Base-by-base conservation (phyloP, 2,888 invertebrate genomes). In the Agapostemon virescens region DNA sequence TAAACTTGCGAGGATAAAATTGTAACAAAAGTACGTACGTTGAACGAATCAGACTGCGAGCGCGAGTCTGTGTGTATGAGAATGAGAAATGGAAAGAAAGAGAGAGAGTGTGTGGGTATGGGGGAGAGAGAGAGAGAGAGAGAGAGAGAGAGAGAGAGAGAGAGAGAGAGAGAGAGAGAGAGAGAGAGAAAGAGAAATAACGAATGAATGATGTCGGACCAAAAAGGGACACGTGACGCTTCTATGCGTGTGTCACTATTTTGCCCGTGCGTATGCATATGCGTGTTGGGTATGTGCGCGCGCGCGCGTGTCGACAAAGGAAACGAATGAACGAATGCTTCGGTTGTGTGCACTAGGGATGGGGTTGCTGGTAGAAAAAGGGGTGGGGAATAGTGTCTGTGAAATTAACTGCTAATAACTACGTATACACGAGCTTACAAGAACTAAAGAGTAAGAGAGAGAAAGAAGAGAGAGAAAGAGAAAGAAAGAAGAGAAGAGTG, bases 301-400 rank as follows among this genome's bases (percentile, higher is more conserved):
- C 26, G 49, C 26, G 26, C n/a, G 63, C 40, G 64, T 38, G 30
- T 52, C 52, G 69, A 79, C 42, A 76, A 52, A 64, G 38, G 69
- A 38, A 52, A 17, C 6, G 75, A 63, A 72, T 17, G 72, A 33
- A 67, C 55, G 83, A 68, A 69, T 79, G 78, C 11, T 33, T 33
- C 61, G 74, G 64, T 58, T 69, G 77, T 73, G 69, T 82, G 81
- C 82, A 85, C 80, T 82, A 85, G 80, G 84, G 79, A 88, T 84
- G 80, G 83, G 85, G 83, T 77, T 85, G 77, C 75, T 76, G 85
- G 87, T 88, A 86, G 81, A 86, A 86, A 81, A 83, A 81, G 88
- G 86, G 86, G 80, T 81, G 85, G 88, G 89, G 85, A 83, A 87
- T 83, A 88, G 88, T 88, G 88, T 89, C 87, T 89, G 84, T 85